These are phyloP conservation scores for Smutsia temminckii DNA, from an alignment of 2,797 vertebrate species.

Conservation along the genomic window DNA sequence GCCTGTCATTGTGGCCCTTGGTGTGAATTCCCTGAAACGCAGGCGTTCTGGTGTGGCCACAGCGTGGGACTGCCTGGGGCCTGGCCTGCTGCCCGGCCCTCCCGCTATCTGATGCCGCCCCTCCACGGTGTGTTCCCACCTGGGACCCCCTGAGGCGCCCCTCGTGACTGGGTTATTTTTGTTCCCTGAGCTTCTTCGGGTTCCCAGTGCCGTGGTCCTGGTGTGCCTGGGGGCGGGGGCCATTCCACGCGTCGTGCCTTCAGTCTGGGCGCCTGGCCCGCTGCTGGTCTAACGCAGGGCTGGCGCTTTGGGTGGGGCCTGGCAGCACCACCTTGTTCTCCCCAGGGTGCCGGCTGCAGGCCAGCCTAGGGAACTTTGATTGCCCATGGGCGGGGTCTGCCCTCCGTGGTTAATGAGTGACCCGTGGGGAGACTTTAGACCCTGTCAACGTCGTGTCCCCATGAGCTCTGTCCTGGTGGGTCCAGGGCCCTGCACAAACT, in stretches of 20 bases:
- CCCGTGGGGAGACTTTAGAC: conserved; percentile 34
- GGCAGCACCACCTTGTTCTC: fast-evolving
- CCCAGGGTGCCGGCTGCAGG: fast-evolving
- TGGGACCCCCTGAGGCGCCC: background rate
- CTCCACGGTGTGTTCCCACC: background rate
- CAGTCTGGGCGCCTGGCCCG: fast-evolving
- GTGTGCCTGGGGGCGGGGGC: fast-evolving
- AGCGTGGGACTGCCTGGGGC: fast-evolving
- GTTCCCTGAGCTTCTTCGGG: no score
- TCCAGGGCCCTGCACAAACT: background rate
- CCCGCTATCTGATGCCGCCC: fast-evolving
- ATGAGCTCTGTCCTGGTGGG: background rate
- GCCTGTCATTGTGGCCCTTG: fast-evolving
- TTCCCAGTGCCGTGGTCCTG: background rate
- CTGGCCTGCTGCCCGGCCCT: fast-evolving
- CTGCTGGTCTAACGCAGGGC: background rate
- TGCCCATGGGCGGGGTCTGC: background rate
- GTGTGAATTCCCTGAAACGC: background rate
- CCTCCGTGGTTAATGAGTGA: conserved; percentile 44
- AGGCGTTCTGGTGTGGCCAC: fast-evolving
- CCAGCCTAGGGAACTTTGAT: background rate
- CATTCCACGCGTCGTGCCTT: background rate
- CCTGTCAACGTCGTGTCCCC: background rate
- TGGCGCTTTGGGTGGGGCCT: background rate
- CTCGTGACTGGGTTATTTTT: fast-evolving